Conservation (phyloP, 1,140 invertebrate genomes). For the Bombus huntii region DNA sequence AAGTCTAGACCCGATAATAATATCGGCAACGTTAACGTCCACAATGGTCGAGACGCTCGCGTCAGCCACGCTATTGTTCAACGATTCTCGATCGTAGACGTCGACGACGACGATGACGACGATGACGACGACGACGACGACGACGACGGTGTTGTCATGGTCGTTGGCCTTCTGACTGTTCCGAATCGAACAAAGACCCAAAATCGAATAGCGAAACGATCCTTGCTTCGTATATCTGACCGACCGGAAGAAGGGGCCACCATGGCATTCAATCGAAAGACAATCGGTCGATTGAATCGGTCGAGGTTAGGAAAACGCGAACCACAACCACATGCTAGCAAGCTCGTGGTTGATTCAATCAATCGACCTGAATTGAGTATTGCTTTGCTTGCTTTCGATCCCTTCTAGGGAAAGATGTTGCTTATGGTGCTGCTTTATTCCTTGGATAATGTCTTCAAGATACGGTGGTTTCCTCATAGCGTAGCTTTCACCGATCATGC, state of each 20-base stretch:
- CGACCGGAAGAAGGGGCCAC: slow-evolving; percentile 34
- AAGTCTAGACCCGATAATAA: slow-evolving; percentile 32
- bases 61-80: slow-evolving; percentile 53
- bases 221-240: slow-evolving; percentile 37
- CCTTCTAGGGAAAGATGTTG: not conserved
- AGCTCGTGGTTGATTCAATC: slow-evolving; percentile 52
- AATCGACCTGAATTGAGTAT: slow-evolving; percentile 38
- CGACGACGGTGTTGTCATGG: slow-evolving; percentile 25
- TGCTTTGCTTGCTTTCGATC: not conserved
- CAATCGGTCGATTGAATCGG: slow-evolving; percentile 66
- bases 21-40: slow-evolving; percentile 37
- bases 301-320: slow-evolving; percentile 58
- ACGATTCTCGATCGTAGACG: slow-evolving; percentile 44
- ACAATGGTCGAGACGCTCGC: slow-evolving; percentile 41
- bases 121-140: not conserved
- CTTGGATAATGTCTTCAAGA: not conserved
- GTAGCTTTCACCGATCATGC: not conserved
- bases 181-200: slow-evolving; percentile 42
- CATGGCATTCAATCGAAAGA: slow-evolving; percentile 61
- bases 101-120: slow-evolving; percentile 9
- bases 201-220: slow-evolving; percentile 64
- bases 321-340: slow-evolving; percentile 10
- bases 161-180: slow-evolving; percentile 13
- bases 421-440: not conserved
- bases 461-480: not conserved